phyloP scores from a whole-genome alignment of 1,140 invertebrate genomes.

The Chelonus insularis region DNA sequence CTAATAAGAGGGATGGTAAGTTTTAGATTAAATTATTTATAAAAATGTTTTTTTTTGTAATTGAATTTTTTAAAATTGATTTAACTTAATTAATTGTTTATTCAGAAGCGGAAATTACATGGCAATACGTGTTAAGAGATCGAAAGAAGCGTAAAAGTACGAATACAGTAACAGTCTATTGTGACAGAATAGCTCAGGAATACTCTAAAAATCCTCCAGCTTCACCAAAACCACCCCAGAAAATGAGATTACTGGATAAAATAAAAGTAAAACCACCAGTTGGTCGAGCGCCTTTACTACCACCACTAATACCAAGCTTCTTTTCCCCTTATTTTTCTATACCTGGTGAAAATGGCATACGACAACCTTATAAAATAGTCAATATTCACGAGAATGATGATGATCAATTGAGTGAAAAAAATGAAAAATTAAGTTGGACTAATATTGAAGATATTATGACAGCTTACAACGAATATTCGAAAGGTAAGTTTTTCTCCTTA shows the following conservation, averaged over 20 bases:
- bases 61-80: slow-evolving; percentile 2
- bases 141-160: slow-evolving; percentile 55
- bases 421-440: slow-evolving; percentile 47
- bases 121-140: slow-evolving; percentile 57
- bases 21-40: slow-evolving; percentile 22
- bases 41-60: background rate
- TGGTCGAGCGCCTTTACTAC: slow-evolving; percentile 45
- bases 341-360: slow-evolving; percentile 49
- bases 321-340: slow-evolving; percentile 44
- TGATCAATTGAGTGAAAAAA: slow-evolving; percentile 27
- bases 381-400: slow-evolving; percentile 39
- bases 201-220: slow-evolving; percentile 49
- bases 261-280: slow-evolving; percentile 44
- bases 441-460: slow-evolving; percentile 54
- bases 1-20: slow-evolving; percentile 52
- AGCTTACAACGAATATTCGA: slow-evolving; percentile 54
- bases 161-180: slow-evolving; percentile 55
- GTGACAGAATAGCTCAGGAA: slow-evolving; percentile 50
- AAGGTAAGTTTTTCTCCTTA: slow-evolving; percentile 43
- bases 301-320: slow-evolving; percentile 46
- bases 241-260: slow-evolving; percentile 49
- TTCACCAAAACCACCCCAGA: slow-evolving; percentile 44
- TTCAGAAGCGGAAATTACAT: slow-evolving; percentile 57
- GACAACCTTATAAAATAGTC: slow-evolving; percentile 44
- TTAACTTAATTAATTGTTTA: slow-evolving; percentile 20